phyloP scores from a whole-genome alignment of 2,888 invertebrate genomes.

The Andrena camellia region DNA sequence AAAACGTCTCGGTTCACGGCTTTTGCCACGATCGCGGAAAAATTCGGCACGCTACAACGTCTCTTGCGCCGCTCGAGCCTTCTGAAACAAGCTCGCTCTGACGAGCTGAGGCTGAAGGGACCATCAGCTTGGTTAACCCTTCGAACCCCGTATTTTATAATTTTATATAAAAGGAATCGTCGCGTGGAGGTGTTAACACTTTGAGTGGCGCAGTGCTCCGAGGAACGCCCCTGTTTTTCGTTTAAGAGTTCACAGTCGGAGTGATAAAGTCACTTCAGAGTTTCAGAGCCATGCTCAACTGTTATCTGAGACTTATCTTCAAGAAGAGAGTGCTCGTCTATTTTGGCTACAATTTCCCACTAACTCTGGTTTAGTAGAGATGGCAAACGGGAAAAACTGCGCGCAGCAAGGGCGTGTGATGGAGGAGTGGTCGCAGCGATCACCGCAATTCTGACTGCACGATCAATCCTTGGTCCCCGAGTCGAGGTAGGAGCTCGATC shows the following conservation, averaged over 20 bases:
- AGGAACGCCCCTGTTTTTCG: too few relatives aligned
- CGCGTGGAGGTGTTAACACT: too few relatives aligned
- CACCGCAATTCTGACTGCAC: background rate
- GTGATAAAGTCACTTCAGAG: background rate
- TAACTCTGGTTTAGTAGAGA: background rate
- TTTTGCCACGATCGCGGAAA: slow-evolving; percentile 46
- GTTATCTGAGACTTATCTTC: background rate
- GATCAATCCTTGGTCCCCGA: background rate
- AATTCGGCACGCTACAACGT: slow-evolving; percentile 14
- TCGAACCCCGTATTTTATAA: too few relatives aligned
- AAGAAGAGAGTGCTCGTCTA: background rate
- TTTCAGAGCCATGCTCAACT: background rate
- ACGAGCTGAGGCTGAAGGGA: background rate
- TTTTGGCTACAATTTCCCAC: background rate
- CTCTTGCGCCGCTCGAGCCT: background rate
- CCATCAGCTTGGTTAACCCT: too few relatives aligned
- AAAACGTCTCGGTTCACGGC: slow-evolving; percentile 49
- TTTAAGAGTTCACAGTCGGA: too few relatives aligned
- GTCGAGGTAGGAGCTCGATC: slow-evolving; percentile 18
- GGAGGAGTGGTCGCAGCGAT: background rate
- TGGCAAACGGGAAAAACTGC: background rate
- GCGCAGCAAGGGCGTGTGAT: background rate
- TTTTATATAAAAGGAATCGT: too few relatives aligned
- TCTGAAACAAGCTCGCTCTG: background rate
- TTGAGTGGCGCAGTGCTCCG: too few relatives aligned